A percentile compares a stretch with the other conserved stretches of the same genome.
phyloP scores from a whole-genome alignment of 2,113 vertebrate genomes.

The Canis aureus region DNA sequence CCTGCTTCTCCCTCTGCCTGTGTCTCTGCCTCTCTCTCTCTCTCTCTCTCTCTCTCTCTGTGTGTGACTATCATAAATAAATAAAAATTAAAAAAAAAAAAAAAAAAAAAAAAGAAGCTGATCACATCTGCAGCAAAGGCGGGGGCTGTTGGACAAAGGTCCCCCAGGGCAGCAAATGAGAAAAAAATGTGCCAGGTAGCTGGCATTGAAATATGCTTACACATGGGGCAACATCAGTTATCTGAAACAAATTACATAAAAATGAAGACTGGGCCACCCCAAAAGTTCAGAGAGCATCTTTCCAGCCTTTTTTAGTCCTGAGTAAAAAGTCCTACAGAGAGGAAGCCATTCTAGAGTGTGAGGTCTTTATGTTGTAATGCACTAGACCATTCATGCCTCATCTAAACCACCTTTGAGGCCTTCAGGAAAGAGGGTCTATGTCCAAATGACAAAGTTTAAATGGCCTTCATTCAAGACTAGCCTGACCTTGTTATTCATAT shows the following conservation, averaged over 20 bases:
- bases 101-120: neutral
- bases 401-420: neutral
- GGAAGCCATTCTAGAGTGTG: neutral
- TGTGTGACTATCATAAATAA: too few species aligned
- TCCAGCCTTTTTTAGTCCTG: neutral
- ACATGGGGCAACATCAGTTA: neutral
- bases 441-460: neutral
- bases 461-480: neutral
- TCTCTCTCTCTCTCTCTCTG: too few species aligned
- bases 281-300: neutral
- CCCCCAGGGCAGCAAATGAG: neutral
- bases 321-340: neutral
- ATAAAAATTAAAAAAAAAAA: too few species aligned
- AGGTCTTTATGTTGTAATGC: neutral
- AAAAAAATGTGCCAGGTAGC: neutral
- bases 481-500: neutral
- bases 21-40: too few species aligned
- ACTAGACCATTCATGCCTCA: neutral
- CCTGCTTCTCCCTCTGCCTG: too few species aligned
- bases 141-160: neutral
- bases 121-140: neutral
- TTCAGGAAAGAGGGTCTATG: neutral
- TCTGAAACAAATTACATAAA: constrained; percentile 45
- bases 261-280: neutral
- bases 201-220: neutral